A percentile compares a stretch with the other conserved stretches of the same genome.
phyloP scores from a whole-genome alignment of 2,888 invertebrate species.

The Dryobotodes eremita region DNA sequence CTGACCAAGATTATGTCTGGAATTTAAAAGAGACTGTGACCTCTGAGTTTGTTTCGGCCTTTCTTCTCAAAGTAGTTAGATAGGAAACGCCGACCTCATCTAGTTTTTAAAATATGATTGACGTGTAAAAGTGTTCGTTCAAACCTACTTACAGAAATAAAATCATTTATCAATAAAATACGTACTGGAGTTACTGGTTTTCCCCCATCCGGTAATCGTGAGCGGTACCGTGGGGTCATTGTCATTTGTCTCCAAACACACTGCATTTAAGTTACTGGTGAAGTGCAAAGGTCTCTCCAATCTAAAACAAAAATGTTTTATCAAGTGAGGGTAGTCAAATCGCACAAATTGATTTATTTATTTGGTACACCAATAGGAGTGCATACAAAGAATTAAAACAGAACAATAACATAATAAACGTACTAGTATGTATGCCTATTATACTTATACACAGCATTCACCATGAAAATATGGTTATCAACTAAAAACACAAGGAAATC shows the following conservation, averaged over 20 bases:
- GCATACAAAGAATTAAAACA: not conserved
- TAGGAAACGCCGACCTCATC: no score
- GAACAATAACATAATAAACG: not conserved
- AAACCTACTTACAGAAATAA: no score
- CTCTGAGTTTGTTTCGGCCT: no score
- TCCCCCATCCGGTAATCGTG: slow-evolving; percentile 87
- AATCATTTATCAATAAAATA: no score
- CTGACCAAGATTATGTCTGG: no score
- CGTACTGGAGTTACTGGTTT: slow-evolving; percentile 81
- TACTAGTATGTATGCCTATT: not conserved
- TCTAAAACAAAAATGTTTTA: slow-evolving; percentile 67
- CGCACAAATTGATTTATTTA: not conserved
- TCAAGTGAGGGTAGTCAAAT: not conserved
- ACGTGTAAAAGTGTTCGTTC: no score
- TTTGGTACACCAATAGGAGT: not conserved
- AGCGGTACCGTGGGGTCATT: slow-evolving; percentile 75
- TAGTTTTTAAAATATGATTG: no score
- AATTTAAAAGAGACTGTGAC: no score
- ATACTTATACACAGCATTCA: not conserved
- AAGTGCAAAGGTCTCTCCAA: slow-evolving; percentile 75
- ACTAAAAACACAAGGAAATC: not conserved
- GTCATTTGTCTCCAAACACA: slow-evolving; percentile 80
- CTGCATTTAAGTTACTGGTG: slow-evolving; percentile 76
- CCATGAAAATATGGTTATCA: not conserved
- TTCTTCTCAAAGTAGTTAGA: no score